Percentiles rank a stretch among this genome's conserved stretches.
Evolutionary conservation across 2,797 vertebrate genomes (phyloP).

Genomic region (Hylomyscus alleni): DNA sequence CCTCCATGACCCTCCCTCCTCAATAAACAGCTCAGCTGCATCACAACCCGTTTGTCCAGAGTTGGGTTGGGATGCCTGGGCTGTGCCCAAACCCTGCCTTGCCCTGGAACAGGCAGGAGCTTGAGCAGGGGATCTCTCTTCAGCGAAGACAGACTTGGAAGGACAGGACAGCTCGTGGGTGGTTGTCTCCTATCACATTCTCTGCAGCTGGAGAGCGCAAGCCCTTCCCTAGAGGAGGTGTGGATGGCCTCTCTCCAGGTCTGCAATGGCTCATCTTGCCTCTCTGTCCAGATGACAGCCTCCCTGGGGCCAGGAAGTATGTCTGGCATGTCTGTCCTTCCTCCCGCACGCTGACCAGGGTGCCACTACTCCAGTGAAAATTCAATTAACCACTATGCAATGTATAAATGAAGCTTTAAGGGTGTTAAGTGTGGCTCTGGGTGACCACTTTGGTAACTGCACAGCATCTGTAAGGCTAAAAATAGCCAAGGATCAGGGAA

Average conservation of each 20-base stretch:
- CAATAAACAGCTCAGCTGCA: fast-evolving
- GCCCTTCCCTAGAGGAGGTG: not conserved
- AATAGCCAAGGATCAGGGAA: not conserved
- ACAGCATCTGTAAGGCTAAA: constrained; percentile 2
- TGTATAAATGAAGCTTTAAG: not conserved
- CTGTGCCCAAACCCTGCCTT: not conserved
- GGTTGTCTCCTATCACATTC: not conserved
- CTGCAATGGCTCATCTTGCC: not conserved
- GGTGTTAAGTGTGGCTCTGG: not conserved
- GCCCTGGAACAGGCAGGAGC: not conserved
- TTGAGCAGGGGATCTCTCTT: not conserved
- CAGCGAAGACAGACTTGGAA: not conserved
- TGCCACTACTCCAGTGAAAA: not conserved
- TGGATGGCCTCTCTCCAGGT: fast-evolving
- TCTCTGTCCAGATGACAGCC: constrained; percentile 27
- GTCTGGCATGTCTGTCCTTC: constrained; percentile 40
- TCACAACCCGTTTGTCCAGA: not conserved
- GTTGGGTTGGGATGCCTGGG: no score
- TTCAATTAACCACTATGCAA: not conserved
- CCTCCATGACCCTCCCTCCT: not conserved
- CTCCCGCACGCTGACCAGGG: not conserved
- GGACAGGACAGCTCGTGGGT: fast-evolving
- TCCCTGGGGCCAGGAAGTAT: constrained; percentile 5
- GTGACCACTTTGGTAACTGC: not conserved
- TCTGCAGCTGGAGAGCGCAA: not conserved